Base-by-base conservation (phyloP, 2,113 vertebrate species). In the Hemichromis elongatus region DNA sequence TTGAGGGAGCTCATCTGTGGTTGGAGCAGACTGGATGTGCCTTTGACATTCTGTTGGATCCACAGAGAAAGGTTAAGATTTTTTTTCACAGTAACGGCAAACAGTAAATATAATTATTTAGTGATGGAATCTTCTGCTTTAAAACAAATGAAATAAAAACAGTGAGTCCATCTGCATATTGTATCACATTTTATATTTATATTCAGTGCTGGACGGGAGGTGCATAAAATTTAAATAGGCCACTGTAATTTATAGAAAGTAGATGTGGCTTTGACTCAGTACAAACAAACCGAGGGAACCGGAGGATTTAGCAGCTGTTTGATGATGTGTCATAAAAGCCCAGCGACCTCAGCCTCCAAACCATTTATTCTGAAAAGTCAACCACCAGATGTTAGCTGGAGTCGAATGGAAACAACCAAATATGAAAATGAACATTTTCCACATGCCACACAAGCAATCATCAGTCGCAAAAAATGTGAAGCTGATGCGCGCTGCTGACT, bases 1-100 rank as follows among this genome's bases (percentile, higher is more conserved):
- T 77, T 37, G 94, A 96, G 79, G 95, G 94, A 5, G 94, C 95
- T 42, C 63, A 55, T 30, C 28, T 95, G 80, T 96, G 96, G 95
- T 63, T 94, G 79, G 81, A 93, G 47, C 94, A 95, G 86, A 96
- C 96, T 0, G 90, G 90, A 18, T 95, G 88, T n/a, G 70, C 68
- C 37, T 95, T 91, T 4, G 45, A 94, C 50, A 89, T 95, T 82
- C 54, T 96, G 87, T 78, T 96, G 82, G 96, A 96, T 87, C 92
- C 89, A 18, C 56, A 95, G 47, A 94, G 93, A 21, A 87, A 88
- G 94, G 96, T 94, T 26, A 9, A 77, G 16, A 53, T 8, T 9
- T 10, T 26, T 21, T 18, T 2, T 8, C 2, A 3, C 8, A n/a
- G n/a, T n/a, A n/a, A n/a, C n/a, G n/a, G n/a, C n/a, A 47, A 18